phyloP scores from a whole-genome alignment of 2,113 vertebrate genomes.

The Hypanus sabinus region DNA sequence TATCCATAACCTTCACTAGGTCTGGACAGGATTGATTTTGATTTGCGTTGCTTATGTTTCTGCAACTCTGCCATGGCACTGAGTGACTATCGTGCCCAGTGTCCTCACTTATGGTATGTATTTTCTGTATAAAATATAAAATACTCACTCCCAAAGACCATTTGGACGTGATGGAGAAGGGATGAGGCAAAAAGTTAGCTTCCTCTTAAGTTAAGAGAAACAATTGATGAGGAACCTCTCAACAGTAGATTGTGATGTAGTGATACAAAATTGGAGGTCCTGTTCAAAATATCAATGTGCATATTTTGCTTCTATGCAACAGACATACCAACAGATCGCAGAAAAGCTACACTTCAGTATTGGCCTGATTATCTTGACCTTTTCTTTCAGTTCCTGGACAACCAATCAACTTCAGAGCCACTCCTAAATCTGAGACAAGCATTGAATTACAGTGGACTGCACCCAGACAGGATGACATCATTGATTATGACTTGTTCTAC shows the following conservation, averaged over 20 bases:
- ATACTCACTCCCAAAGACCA: not conserved
- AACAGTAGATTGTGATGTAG: not conserved
- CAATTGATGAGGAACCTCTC: not conserved
- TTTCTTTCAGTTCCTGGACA: slow-evolving; percentile 79
- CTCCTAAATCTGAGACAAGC: slow-evolving; percentile 82
- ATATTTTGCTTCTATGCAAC: not conserved
- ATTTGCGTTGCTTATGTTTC: not conserved
- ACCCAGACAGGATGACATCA: slow-evolving; percentile 82
- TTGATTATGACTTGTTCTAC: slow-evolving; percentile 83
- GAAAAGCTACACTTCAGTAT: not conserved
- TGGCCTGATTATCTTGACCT: slow-evolving; percentile 9
- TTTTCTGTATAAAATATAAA: not conserved
- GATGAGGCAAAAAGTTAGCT: not conserved
- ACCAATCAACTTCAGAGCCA: slow-evolving; percentile 85
- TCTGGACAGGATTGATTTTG: not conserved
- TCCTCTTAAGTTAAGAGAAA: not conserved
- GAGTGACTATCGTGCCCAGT: too few relatives aligned
- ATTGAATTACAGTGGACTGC: slow-evolving; percentile 84
- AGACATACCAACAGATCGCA: not conserved
- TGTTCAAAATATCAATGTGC: not conserved
- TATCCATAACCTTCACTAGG: not conserved
- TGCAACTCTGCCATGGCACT: too few relatives aligned
- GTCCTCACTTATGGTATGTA: not conserved
- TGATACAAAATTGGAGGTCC: not conserved
- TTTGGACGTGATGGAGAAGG: not conserved